Conservation (phyloP, 2,113 vertebrate genomes). For the Ovis aries region DNA sequence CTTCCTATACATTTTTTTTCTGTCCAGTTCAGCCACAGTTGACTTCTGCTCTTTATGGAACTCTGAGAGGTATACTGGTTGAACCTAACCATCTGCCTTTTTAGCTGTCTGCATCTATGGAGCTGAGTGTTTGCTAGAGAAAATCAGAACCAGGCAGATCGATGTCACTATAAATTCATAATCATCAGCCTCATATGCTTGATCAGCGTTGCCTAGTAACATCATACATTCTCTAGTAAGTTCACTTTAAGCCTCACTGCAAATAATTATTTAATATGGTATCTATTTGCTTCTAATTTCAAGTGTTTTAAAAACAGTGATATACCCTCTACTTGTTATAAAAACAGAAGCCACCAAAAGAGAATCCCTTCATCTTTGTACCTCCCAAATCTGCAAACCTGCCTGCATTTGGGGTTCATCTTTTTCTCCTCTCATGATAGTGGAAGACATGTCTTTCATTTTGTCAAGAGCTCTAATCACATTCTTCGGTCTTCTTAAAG, state of each 20-base stretch:
- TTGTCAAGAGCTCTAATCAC: neutral
- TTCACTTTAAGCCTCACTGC: neutral
- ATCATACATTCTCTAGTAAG: neutral
- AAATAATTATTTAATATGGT: neutral
- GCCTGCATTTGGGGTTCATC: neutral
- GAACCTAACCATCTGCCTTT: neutral
- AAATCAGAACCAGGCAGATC: neutral
- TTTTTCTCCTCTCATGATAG: neutral
- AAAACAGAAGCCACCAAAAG: neutral
- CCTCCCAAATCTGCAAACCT: neutral
- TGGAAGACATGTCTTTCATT: neutral
- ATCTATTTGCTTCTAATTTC: neutral
- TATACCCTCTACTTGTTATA: neutral
- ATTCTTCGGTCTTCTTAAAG: neutral
- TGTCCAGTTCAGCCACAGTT: neutral
- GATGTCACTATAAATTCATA: neutral
- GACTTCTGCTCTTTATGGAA: conserved; percentile 15
- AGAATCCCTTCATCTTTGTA: neutral
- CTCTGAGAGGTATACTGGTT: neutral
- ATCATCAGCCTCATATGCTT: neutral
- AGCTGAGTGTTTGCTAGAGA: neutral
- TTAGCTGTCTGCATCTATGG: neutral
- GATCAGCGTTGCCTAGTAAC: neutral
- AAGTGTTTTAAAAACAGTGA: neutral
- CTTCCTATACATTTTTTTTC: neutral